A percentile compares a stretch with the other conserved stretches of the same genome.
Evolutionary conservation across 2,113 vertebrate species (phyloP).

Genomic region (Crypturellus undulatus): DNA sequence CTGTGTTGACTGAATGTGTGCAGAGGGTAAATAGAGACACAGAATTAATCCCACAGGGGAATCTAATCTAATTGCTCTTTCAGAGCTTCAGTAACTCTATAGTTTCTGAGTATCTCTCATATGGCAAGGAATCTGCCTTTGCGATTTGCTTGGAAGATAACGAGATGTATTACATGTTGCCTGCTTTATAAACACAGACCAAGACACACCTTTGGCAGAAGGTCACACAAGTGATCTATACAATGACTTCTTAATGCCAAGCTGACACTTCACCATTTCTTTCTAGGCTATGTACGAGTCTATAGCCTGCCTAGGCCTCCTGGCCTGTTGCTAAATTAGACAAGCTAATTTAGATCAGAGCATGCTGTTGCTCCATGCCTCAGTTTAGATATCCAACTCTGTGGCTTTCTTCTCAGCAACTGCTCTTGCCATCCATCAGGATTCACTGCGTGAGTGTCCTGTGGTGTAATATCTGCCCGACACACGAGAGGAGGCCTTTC

Average conservation of each 20-base stretch:
- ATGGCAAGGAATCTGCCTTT: conserved; percentile 34
- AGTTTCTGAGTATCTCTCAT: conserved; percentile 37
- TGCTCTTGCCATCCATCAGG: conserved; percentile 69
- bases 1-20: neutral
- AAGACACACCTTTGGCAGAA: neutral
- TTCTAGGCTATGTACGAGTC: conserved; percentile 21
- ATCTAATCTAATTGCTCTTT: conserved; percentile 66
- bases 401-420: conserved; percentile 61
- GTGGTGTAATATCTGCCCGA: conserved; percentile 52
- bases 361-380: conserved; percentile 24
- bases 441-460: conserved; percentile 51
- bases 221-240: neutral
- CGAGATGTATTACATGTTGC: neutral
- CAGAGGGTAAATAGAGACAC: conserved; percentile 3
- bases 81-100: conserved; percentile 47
- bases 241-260: conserved; percentile 13
- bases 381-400: conserved; percentile 48
- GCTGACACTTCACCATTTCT: conserved; percentile 23
- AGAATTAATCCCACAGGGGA: conserved; percentile 24
- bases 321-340: conserved; percentile 54
- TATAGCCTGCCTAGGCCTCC: neutral
- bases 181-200: neutral
- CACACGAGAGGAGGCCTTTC: conserved; percentile 49
- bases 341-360: conserved; percentile 25
- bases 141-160: neutral